phyloP scores from a whole-genome alignment of 2,888 invertebrate genomes.

The Molorchus minor region DNA sequence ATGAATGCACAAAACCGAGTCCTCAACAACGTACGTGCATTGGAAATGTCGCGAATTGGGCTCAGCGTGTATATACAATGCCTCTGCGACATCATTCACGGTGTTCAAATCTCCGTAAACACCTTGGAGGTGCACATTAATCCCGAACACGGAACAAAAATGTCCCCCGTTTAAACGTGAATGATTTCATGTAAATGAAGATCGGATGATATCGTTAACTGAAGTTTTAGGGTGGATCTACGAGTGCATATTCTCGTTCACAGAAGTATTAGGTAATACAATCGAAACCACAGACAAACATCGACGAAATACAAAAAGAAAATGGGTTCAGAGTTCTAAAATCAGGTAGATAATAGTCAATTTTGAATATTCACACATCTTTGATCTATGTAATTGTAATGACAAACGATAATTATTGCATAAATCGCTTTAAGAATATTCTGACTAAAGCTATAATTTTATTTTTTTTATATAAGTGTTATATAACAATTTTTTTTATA shows the following conservation, averaged over 20 bases:
- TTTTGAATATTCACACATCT: too few relatives aligned
- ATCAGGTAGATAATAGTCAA: too few relatives aligned
- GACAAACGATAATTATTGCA: too few relatives aligned
- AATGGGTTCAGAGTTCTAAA: too few relatives aligned
- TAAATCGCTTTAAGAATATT: too few relatives aligned
- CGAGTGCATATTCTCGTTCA: slow-evolving; percentile 15
- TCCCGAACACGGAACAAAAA: slow-evolving; percentile 57
- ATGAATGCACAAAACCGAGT: slow-evolving; percentile 20
- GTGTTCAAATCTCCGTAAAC: slow-evolving; percentile 54
- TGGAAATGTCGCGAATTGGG: slow-evolving; percentile 35
- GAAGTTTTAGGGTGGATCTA: slow-evolving; percentile 27
- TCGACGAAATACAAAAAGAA: too few relatives aligned
- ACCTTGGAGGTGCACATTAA: slow-evolving; percentile 59
- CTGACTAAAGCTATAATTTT: too few relatives aligned
- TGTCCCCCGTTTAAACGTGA: slow-evolving; percentile 57
- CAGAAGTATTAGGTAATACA: too few relatives aligned
- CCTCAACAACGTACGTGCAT: slow-evolving; percentile 33
- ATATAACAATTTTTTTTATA: too few relatives aligned
- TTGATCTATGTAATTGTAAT: too few relatives aligned
- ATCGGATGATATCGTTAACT: slow-evolving; percentile 49
- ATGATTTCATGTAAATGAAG: slow-evolving; percentile 56
- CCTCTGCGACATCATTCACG: slow-evolving; percentile 46
- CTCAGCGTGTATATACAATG: slow-evolving; percentile 40
- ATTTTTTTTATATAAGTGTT: too few relatives aligned
- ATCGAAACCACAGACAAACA: too few relatives aligned